Conservation (phyloP, 2,113 vertebrate genomes). For the Jacana jacana region DNA sequence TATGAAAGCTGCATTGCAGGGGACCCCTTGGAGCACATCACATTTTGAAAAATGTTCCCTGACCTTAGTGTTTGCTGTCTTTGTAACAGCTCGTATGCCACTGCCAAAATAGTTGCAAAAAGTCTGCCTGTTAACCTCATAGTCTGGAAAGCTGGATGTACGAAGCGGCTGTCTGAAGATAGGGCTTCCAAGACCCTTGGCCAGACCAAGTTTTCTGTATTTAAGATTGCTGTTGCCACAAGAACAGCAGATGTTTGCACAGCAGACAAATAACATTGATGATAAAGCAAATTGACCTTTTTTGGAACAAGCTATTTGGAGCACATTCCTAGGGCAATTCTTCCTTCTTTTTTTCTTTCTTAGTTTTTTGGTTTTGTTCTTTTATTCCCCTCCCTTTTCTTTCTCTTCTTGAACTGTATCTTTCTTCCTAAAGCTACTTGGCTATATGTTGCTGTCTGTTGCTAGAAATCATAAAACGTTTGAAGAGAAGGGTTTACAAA, state of each 20-base stretch:
- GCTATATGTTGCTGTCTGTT: background rate
- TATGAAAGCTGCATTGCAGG: background rate
- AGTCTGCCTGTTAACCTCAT: background rate
- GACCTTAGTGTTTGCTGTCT: background rate
- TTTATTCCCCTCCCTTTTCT: no score
- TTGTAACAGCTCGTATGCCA: accelerated
- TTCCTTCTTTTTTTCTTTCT: background rate
- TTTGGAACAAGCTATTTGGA: constrained; percentile 15
- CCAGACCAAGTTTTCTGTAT: background rate
- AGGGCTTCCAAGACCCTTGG: background rate
- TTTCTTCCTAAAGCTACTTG: background rate
- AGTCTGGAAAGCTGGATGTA: background rate
- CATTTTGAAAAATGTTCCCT: background rate
- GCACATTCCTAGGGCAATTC: background rate
- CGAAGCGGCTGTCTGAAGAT: background rate
- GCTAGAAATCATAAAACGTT: background rate
- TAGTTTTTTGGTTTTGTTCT: no score
- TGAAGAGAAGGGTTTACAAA: background rate
- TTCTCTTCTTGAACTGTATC: background rate
- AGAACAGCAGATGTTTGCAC: constrained; percentile 48
- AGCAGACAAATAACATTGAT: constrained; percentile 32
- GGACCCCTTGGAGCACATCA: background rate
- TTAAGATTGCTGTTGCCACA: background rate
- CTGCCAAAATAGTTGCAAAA: background rate
- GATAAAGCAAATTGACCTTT: constrained; percentile 48